Base-by-base conservation (phyloP, 2,113 vertebrate genomes). In the Hydrolagus affinis region DNA sequence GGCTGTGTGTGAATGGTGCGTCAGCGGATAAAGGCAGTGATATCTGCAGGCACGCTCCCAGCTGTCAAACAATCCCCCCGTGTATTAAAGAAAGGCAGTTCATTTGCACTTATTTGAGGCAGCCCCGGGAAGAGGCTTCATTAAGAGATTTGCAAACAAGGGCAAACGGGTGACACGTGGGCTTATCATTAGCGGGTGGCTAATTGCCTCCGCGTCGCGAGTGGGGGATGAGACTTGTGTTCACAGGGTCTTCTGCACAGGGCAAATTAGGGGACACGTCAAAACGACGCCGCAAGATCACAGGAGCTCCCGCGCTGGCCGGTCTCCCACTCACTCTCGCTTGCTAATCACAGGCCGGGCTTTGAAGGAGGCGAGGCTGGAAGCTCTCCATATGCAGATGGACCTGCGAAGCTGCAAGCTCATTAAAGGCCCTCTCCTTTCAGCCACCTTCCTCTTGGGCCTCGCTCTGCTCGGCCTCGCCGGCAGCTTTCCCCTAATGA, bases 81-180 rank as follows among this genome's bases (percentile, higher is more conserved):
- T 28, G 32, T 83, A 68, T 83, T 68, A 64, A 83, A 83, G 62
- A 8, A 83, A 68, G 15, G 14, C 64, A 66, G 23, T 80, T 80
- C 23, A 80, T 83, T 66, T 83, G 25, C 78, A 83, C 78, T 83
- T 83, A 83, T 30, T 66, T 83, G 60, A 83, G 62, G 62, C 4
- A 17, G 25, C 21, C 28, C 78, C 66, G 44, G 44, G 25, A 68
- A 68, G 14, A 96, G 95, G 94, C 95, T 97, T 97, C 95, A 96
- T 96, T 97, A 96, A 44, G 93, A 91, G 95, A 95, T 96, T 96
- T 95, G 96, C 95, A 96, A 96, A 96, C 95, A 96, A 95, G 95
- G 93, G 92, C 86, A 77, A 91, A 68, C 92, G 94, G 92, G 90
- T 93, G 93, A 96, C 94, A 94, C 89, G 94, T 94, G 90, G 90